Conservation (phyloP, 2,888 invertebrate genomes). For the Neocrepidodera transversa region DNA sequence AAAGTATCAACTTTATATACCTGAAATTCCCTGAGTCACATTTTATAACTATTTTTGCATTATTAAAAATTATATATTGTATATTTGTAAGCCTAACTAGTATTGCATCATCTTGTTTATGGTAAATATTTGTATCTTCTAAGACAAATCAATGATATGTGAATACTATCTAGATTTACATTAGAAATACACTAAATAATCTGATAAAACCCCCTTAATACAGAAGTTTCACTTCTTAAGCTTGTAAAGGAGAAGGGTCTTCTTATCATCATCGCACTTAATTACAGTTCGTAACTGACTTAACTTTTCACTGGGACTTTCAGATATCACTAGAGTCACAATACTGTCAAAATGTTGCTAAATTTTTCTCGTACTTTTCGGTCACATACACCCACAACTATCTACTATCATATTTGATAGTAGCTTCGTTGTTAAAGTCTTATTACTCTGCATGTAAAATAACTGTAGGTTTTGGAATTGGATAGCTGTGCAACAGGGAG, state of each 20-base stretch:
- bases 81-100: neutral
- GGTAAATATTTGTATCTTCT: neutral
- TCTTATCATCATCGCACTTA: neutral
- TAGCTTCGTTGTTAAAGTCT: constrained; percentile 78
- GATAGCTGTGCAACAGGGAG: constrained; percentile 87
- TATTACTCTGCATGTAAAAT: constrained; percentile 81
- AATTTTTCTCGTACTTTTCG: constrained; percentile 2
- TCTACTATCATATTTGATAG: constrained; percentile 92
- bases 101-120: constrained; percentile 3
- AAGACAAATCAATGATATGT: constrained; percentile 1
- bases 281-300: no score
- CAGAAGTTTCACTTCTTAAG: no score
- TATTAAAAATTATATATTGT: neutral
- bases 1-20: constrained; percentile 27
- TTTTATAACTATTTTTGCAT: neutral
- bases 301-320: constrained; percentile 30
- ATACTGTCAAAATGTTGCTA: constrained; percentile 35
- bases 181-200: no score
- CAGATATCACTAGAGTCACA: constrained; percentile 41
- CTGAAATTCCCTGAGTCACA: constrained; percentile 28
- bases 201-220: no score
- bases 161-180: neutral
- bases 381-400: constrained; percentile 84
- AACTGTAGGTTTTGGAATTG: constrained; percentile 81
- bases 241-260: no score